Conservation (phyloP, 2,888 invertebrate genomes). For the Chloroclysta siterata region DNA sequence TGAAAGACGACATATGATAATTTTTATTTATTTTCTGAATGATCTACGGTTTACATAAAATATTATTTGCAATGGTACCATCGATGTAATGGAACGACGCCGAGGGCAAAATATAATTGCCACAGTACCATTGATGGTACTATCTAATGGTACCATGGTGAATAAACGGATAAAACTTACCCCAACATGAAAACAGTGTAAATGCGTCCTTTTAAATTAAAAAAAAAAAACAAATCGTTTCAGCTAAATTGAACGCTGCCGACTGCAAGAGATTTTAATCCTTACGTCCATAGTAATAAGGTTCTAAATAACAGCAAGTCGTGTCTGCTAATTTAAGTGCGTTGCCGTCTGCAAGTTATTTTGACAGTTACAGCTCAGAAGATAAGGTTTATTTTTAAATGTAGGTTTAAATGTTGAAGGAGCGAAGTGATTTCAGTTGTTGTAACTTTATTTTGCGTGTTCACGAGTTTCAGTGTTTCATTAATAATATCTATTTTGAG, state of each 20-base stretch:
- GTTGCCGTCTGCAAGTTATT: constrained; percentile 38
- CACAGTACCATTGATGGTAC: too few relatives aligned
- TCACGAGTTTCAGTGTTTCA: not conserved
- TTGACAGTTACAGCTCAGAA: constrained; percentile 39
- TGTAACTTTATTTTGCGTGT: not conserved
- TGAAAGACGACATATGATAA: too few relatives aligned
- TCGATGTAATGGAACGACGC: too few relatives aligned
- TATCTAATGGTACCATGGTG: too few relatives aligned
- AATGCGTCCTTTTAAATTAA: constrained; percentile 45
- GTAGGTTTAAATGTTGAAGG: not conserved
- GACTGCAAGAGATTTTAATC: constrained; percentile 43
- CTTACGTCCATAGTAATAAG: constrained; percentile 39
- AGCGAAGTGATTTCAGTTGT: constrained; percentile 15
- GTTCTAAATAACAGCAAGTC: constrained; percentile 52
- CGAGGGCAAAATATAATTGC: too few relatives aligned
- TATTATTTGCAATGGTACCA: too few relatives aligned
- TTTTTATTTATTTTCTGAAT: too few relatives aligned
- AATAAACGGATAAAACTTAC: too few relatives aligned
- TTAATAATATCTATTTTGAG: not conserved
- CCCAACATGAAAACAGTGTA: constrained; percentile 43
- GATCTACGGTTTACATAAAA: too few relatives aligned
- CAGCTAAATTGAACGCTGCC: constrained; percentile 46
- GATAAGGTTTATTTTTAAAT: constrained; percentile 41
- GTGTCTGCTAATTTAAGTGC: constrained; percentile 49
- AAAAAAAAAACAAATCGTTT: constrained; percentile 54